phyloP scores from a whole-genome alignment of 2,888 invertebrate species.

The Strigamia transsilvanica region DNA sequence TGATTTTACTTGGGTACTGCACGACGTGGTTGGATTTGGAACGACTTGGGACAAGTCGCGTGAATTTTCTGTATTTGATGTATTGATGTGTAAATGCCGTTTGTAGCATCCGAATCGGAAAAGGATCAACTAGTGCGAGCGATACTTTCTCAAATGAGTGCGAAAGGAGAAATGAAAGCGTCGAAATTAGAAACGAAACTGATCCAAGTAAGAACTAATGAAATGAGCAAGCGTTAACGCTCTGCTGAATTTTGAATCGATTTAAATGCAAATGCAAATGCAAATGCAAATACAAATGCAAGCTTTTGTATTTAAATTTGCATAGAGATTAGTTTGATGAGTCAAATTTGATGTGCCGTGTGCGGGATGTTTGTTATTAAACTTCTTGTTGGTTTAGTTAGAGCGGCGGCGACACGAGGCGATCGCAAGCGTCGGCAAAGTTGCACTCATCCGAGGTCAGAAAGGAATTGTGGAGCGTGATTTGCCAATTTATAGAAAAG shows the following conservation, averaged over 20 bases:
- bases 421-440: background rate
- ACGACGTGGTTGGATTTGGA: no score
- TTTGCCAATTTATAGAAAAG: constrained; percentile 57
- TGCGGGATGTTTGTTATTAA: no score
- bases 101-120: background rate
- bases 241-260: background rate
- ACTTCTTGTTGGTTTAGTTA: background rate
- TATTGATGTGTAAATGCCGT: background rate
- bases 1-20: no score
- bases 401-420: background rate
- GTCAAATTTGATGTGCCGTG: no score
- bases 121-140: background rate
- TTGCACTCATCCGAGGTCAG: constrained; percentile 58
- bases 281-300: no score
- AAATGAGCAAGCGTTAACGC: background rate
- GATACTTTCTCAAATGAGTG: background rate
- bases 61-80: no score
- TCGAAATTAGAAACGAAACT: constrained; percentile 7
- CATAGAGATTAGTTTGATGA: background rate
- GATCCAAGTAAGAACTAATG: background rate
- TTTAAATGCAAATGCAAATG: background rate
- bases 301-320: background rate
- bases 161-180: background rate
- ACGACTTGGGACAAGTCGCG: no score
- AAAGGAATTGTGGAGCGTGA: constrained; percentile 58